Conservation (phyloP, 2,113 vertebrate genomes). For the Gnathonemus longibarbis region DNA sequence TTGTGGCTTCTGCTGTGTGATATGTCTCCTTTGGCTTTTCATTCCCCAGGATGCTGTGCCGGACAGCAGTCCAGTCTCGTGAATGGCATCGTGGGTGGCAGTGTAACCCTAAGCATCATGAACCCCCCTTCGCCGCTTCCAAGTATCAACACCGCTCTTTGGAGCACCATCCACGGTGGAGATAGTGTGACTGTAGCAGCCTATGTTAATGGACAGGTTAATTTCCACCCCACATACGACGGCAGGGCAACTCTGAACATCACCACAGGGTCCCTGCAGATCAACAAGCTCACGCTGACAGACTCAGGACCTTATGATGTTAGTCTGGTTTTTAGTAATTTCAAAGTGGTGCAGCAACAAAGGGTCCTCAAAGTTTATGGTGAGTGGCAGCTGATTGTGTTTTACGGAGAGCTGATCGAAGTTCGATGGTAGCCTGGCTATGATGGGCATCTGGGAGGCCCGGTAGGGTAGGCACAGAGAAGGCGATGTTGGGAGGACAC, state of each 20-base stretch:
- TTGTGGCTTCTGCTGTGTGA: neutral
- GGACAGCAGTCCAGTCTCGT: neutral
- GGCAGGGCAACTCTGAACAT: neutral
- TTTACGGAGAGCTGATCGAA: neutral
- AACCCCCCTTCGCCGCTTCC: neutral
- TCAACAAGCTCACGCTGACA: neutral
- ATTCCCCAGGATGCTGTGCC: neutral
- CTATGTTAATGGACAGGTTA: neutral
- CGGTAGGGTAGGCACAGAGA: neutral
- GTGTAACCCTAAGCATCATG: neutral
- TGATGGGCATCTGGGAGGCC: neutral
- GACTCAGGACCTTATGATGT: conserved; percentile 5
- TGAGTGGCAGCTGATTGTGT: neutral
- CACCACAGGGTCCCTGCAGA: neutral
- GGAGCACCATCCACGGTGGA: neutral
- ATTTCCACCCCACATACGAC: rapidly evolving
- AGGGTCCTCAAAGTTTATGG: neutral
- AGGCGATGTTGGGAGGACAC: neutral
- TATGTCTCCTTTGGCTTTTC: neutral
- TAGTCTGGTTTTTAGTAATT: neutral
- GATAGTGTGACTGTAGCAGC: neutral
- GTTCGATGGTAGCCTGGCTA: neutral
- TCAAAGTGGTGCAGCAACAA: neutral
- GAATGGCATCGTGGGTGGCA: neutral
- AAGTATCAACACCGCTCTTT: neutral